Percentiles rank a stretch among this genome's conserved stretches.
Conservation (phyloP, 1,140 invertebrate species). For the Drosophila dunni region DNA sequence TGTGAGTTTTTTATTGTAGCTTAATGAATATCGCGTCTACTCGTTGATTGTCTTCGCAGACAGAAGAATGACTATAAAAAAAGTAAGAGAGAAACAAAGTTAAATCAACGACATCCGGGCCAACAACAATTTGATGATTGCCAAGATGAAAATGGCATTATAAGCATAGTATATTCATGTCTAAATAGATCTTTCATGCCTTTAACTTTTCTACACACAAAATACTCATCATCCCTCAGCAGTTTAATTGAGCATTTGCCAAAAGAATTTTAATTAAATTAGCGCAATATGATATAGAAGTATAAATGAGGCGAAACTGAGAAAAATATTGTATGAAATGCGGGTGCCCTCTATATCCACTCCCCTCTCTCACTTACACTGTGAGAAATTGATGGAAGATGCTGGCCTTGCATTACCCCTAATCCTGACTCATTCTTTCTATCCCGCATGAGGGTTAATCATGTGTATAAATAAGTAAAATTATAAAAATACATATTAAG, state of each 20-base stretch:
- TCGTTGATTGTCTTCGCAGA: slow-evolving; percentile 78
- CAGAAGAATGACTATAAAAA: slow-evolving; percentile 13
- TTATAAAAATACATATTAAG: slow-evolving; percentile 9
- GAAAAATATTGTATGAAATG: slow-evolving; percentile 37
- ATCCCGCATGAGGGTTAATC: slow-evolving; percentile 28
- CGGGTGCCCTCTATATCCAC: slow-evolving; percentile 34
- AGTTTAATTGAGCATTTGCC: slow-evolving; percentile 68
- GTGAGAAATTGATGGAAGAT: not conserved
- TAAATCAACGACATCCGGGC: slow-evolving; percentile 79
- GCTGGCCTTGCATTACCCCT: not conserved
- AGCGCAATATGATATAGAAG: slow-evolving; percentile 30
- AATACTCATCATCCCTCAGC: not conserved
- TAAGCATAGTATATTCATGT: slow-evolving; percentile 20
- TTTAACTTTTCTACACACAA: not conserved
- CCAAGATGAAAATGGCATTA: slow-evolving; percentile 13
- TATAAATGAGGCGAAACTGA: not conserved
- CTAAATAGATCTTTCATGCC: slow-evolving; percentile 19
- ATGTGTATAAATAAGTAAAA: slow-evolving; percentile 12
- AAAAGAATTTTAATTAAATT: slow-evolving; percentile 81
- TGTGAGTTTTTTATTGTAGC: slow-evolving; percentile 23
- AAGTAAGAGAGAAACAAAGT: slow-evolving; percentile 34
- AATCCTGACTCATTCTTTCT: not conserved
- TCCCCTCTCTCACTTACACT: not conserved
- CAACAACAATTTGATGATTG: not conserved
- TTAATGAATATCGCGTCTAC: slow-evolving; percentile 55